Conservation (phyloP, 2,888 invertebrate species). For the Chloroclystis v-ata region DNA sequence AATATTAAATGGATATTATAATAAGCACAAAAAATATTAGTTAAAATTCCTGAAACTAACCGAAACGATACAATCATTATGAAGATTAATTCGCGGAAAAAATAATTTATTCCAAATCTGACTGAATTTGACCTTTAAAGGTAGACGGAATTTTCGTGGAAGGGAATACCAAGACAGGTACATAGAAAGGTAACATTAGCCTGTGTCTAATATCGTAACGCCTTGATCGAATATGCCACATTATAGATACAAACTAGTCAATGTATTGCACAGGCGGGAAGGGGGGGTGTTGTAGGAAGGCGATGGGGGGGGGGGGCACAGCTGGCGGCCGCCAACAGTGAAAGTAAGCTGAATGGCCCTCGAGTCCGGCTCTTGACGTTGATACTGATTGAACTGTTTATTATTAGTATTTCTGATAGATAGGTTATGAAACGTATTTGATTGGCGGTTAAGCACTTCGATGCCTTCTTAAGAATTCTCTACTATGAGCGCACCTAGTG, state of each 20-base stretch:
- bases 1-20: too few relatives aligned
- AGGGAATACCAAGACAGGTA: too few relatives aligned
- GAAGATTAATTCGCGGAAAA: too few relatives aligned
- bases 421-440: constrained; percentile 6
- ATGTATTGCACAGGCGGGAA: constrained; percentile 61
- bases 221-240: constrained; percentile 11
- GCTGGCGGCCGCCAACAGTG: constrained; percentile 75
- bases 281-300: constrained; percentile 29
- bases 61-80: too few relatives aligned
- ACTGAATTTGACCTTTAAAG: too few relatives aligned
- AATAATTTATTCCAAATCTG: too few relatives aligned
- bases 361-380: constrained; percentile 38
- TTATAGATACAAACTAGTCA: constrained; percentile 34
- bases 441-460: constrained; percentile 2
- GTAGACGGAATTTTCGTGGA: too few relatives aligned
- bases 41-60: too few relatives aligned
- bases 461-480: too few relatives aligned
- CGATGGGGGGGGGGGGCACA: constrained; percentile 42
- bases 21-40: too few relatives aligned
- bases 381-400: constrained; percentile 38
- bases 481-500: too few relatives aligned
- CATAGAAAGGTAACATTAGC: too few relatives aligned
- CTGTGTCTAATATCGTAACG: not conserved
- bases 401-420: constrained; percentile 29
- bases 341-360: constrained; percentile 65